Evolutionary conservation across 1,140 invertebrate species (phyloP).

Genomic region (Helicoverpa armigera): DNA sequence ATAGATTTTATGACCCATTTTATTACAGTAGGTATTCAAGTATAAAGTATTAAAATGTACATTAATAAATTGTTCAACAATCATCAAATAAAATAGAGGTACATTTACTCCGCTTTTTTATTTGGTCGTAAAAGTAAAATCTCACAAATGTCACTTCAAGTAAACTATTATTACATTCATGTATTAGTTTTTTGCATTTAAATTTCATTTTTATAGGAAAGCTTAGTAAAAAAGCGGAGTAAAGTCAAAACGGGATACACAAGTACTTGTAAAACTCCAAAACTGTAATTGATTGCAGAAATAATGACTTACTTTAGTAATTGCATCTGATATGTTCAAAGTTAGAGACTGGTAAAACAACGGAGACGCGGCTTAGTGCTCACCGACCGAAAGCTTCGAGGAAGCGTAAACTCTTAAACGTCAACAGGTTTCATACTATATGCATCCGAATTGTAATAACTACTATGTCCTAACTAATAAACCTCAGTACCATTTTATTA

Average conservation of each 20-base stretch:
- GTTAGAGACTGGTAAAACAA: conserved; percentile 17
- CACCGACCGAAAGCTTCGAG: conserved; percentile 24
- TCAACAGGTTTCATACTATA: conserved; percentile 31
- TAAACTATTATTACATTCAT: too few relatives aligned
- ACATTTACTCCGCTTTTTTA: too few relatives aligned
- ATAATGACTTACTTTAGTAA: conserved; percentile 3
- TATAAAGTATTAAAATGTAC: conserved; percentile 11
- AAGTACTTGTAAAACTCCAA: not conserved
- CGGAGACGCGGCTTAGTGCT: conserved; percentile 31
- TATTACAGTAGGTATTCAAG: not conserved
- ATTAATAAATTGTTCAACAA: conserved; percentile 16
- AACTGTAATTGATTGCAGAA: conserved; percentile 7
- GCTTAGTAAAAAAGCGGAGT: too few relatives aligned
- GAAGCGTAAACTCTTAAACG: conserved; percentile 28
- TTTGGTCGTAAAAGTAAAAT: too few relatives aligned
- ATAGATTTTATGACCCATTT: not conserved
- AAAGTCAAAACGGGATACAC: not conserved
- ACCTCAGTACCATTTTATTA: conserved; percentile 55
- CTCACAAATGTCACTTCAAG: too few relatives aligned
- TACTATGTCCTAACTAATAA: conserved; percentile 41
- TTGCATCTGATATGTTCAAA: conserved; percentile 41
- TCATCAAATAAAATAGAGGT: not conserved
- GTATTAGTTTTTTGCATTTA: too few relatives aligned
- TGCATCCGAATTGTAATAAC: conserved; percentile 14
- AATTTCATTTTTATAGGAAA: too few relatives aligned